phyloP scores from a whole-genome alignment of 2,888 invertebrate species.

The Podotricha telesiphe region DNA sequence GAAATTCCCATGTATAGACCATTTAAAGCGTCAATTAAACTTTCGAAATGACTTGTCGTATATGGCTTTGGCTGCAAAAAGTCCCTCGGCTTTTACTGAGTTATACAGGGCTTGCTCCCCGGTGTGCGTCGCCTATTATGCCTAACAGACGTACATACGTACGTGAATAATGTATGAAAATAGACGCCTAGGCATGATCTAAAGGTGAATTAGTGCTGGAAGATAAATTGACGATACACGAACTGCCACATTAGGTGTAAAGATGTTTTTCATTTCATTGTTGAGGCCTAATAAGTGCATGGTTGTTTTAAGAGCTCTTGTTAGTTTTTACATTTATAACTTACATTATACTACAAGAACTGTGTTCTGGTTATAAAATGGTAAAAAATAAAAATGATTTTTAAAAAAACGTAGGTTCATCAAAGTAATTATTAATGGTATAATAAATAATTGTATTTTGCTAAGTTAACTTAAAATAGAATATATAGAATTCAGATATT shows the following conservation, averaged over 20 bases:
- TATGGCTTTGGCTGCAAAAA: slow-evolving; percentile 49
- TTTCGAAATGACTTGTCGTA: slow-evolving; percentile 57
- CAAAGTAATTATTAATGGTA: too few relatives aligned
- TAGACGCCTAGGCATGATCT: slow-evolving; percentile 25
- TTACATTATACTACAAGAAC: neutral
- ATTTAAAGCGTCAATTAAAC: slow-evolving; percentile 51
- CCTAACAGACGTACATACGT: slow-evolving; percentile 31
- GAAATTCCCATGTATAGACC: slow-evolving; percentile 44
- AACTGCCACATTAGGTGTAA: slow-evolving; percentile 24
- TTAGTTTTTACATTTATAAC: neutral
- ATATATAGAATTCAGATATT: too few relatives aligned
- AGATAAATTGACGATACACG: slow-evolving; percentile 22
- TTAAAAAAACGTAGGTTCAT: too few relatives aligned
- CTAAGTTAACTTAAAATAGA: too few relatives aligned
- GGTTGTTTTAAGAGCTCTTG: neutral
- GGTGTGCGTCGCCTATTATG: slow-evolving; percentile 43
- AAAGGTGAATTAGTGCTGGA: slow-evolving; percentile 5
- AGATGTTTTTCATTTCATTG: slow-evolving; percentile 6
- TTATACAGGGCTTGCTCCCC: slow-evolving; percentile 38
- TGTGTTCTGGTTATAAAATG: neutral
- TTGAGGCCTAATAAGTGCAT: neutral
- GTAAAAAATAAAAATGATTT: too few relatives aligned
- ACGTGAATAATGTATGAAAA: slow-evolving; percentile 37
- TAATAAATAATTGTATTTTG: neutral
- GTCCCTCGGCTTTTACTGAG: slow-evolving; percentile 36